Evolutionary conservation across 2,113 vertebrate species (phyloP), one percentile per base, ranked within the genome.

Genomic region (Andinoacara biseriatus): DNA sequence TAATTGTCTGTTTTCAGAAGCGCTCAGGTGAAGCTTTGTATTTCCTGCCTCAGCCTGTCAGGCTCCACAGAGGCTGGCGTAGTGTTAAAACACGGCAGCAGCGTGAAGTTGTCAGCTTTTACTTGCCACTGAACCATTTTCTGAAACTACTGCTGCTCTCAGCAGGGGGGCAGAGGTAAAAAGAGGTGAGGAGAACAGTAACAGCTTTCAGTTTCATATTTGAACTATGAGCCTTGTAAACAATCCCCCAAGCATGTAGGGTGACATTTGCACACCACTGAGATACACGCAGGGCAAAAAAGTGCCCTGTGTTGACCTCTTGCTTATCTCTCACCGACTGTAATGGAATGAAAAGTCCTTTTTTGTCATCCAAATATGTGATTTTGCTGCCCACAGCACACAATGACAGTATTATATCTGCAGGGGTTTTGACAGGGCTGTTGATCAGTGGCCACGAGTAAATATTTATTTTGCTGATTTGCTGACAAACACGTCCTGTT

Each of bases 181-280:
- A 89, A 77, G 81, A 85, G 88, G 78, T 80, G 82, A 86, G 35
- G 43, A 58, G 67, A 80, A 87, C 54, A 86, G 82, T 69, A 85
- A 91, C 85, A 82, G 81, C 84, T 87, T 89, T 81, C 83, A 88
- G 74, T 87, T 82, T 89, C 58, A 38, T 29, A 83, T 92, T 72
- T 88, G 84, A 91, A 86, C 85, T 76, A 2, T 69, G 60, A 76
- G 77, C 74, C 67, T 83, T 75, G 74, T 85, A 76, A 90, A 89
- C 86, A 87, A 65, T 80, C 61, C 40, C 24, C 43, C 33, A 10
- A 78, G 59, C 56, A 20, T 46, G n/a, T 43, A 84, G 35, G 26
- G 76, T 76, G 75, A 84, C 77, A 84, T 88, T 84, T 86, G 61
- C 63, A 61, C 74, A 13, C 63, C 52, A 59, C 13, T 29, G 52